Evolutionary conservation across 2,797 vertebrate genomes (phyloP).

Genomic region (Aotus griseimembra): DNA sequence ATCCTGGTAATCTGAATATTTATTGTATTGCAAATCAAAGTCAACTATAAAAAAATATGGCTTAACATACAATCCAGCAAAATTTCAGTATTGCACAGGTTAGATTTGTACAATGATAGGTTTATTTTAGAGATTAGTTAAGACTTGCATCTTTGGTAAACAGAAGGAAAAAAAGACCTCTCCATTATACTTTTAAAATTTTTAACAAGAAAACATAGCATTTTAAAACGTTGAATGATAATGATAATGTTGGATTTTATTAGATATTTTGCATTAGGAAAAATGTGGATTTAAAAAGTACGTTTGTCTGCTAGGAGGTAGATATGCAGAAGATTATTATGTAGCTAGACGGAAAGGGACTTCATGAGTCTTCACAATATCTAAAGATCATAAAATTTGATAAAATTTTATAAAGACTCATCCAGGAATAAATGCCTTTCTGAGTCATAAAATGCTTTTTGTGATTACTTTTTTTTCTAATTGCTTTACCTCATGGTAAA

Average conservation of each 20-base stretch:
- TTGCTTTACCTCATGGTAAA: neutral
- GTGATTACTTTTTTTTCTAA: neutral
- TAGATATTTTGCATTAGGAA: neutral
- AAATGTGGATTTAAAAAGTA: neutral
- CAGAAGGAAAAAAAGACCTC: neutral
- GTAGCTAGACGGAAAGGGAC: neutral
- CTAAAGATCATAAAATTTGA: conserved; percentile 48
- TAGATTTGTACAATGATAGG: neutral
- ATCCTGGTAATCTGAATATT: neutral
- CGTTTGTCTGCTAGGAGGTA: neutral
- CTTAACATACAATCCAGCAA: conserved; percentile 24
- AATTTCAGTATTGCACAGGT: neutral
- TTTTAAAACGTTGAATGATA: conserved; percentile 18
- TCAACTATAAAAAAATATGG: neutral
- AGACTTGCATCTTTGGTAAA: neutral
- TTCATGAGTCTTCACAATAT: conserved; percentile 6
- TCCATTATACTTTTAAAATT: neutral
- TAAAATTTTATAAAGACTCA: conserved; percentile 18
- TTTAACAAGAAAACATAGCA: neutral
- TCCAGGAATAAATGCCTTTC: conserved; percentile 13
- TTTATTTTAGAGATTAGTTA: neutral
- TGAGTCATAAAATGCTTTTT: neutral
- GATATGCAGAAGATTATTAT: neutral
- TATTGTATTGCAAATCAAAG: neutral
- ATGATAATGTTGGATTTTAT: neutral